A percentile compares a stretch with the other conserved stretches of the same genome.
phyloP scores from a whole-genome alignment of 2,797 vertebrate genomes.

The Eutrigla gurnardus region DNA sequence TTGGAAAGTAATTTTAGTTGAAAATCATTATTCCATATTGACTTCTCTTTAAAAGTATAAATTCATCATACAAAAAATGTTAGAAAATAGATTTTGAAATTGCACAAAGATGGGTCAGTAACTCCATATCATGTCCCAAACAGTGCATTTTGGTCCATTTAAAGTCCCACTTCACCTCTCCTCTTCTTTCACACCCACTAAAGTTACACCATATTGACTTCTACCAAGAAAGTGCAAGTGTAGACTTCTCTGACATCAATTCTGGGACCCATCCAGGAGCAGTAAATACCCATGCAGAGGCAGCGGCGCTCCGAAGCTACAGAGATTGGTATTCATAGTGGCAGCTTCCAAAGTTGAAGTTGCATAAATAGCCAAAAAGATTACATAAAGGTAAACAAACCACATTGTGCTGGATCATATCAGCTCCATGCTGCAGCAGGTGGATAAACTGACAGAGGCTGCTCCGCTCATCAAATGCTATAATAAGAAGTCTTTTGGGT shows the following conservation, averaged over 20 bases:
- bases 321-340: slow-evolving; percentile 68
- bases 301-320: slow-evolving; percentile 43
- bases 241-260: slow-evolving; percentile 66
- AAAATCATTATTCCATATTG: slow-evolving; percentile 5
- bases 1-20: background rate
- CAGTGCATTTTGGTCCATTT: slow-evolving; percentile 42
- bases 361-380: slow-evolving; percentile 61
- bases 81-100: slow-evolving; percentile 5
- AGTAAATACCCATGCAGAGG: slow-evolving; percentile 59
- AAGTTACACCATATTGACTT: slow-evolving; percentile 58
- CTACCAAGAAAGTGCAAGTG: slow-evolving; percentile 60
- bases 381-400: slow-evolving; percentile 71
- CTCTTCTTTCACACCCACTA: slow-evolving; percentile 43
- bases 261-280: slow-evolving; percentile 62
- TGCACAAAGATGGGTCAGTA: slow-evolving; percentile 23
- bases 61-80: slow-evolving; percentile 26
- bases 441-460: slow-evolving; percentile 43
- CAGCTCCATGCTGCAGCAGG: slow-evolving; percentile 52
- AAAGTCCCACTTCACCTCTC: slow-evolving; percentile 41
- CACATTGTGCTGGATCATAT: slow-evolving; percentile 50
- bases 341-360: slow-evolving; percentile 58
- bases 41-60: slow-evolving; percentile 21
- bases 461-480: slow-evolving; percentile 41
- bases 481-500: slow-evolving; percentile 23
- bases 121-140: slow-evolving; percentile 36